Percentiles rank a stretch among this genome's conserved stretches.
Evolutionary conservation across 2,888 invertebrate genomes (phyloP).

Genomic region (Alsophila aescularia): DNA sequence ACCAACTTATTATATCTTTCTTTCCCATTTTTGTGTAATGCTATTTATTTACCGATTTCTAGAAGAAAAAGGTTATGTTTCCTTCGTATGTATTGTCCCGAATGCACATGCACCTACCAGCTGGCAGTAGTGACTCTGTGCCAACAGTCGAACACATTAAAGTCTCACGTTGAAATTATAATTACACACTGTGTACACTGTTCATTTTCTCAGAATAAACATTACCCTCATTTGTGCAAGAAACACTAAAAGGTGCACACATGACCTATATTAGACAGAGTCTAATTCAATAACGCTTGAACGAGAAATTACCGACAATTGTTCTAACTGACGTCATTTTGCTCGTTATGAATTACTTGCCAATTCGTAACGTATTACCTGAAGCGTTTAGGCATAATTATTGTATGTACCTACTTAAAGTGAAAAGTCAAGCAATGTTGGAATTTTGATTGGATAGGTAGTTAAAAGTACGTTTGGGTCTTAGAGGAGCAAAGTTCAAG

Average conservation of each 20-base stretch:
- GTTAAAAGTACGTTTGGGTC: slow-evolving; percentile 9
- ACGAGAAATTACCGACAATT: slow-evolving; percentile 25
- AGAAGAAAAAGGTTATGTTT: neutral
- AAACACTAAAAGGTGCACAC: slow-evolving; percentile 21
- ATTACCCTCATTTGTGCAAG: slow-evolving; percentile 25
- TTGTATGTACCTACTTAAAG: slow-evolving; percentile 2
- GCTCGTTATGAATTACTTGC: slow-evolving; percentile 26
- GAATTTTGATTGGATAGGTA: slow-evolving; percentile 10
- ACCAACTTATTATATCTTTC: no score
- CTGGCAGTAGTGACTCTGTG: slow-evolving; percentile 41
- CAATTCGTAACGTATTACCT: slow-evolving; percentile 26
- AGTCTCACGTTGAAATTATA: slow-evolving; percentile 12
- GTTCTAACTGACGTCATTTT: slow-evolving; percentile 31
- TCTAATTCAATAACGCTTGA: slow-evolving; percentile 23
- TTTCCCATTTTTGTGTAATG: no score
- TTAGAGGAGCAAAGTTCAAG: slow-evolving; percentile 44
- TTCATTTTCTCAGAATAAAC: slow-evolving; percentile 26
- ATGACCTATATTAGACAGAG: slow-evolving; percentile 26
- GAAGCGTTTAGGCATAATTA: neutral
- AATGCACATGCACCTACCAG: slow-evolving; percentile 43
- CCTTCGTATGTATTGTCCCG: slow-evolving; percentile 16
- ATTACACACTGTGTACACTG: slow-evolving; percentile 14
- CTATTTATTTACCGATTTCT: no score
- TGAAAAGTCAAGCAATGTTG: slow-evolving; percentile 1
- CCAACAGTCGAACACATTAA: slow-evolving; percentile 37